A percentile compares a stretch with the other conserved stretches of the same genome.
Conservation (phyloP, 2,113 vertebrate genomes). For the Psilopogon haemacephalus region DNA sequence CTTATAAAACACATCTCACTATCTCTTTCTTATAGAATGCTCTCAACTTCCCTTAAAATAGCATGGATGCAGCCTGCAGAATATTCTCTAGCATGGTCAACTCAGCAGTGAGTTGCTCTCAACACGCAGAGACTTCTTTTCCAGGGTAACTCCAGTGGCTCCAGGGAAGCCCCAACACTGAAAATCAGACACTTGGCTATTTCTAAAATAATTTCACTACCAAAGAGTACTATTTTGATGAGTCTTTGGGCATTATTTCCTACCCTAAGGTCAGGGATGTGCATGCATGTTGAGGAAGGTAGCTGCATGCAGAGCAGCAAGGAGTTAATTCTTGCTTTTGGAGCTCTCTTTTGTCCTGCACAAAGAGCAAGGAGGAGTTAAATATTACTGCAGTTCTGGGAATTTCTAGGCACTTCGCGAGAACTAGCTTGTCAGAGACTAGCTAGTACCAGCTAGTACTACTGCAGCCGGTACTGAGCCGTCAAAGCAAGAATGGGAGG, state of each 20-base stretch:
- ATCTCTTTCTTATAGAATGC: not conserved
- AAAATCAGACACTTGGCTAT: not conserved
- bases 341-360: not conserved
- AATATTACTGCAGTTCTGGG: not conserved
- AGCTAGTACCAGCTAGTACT: conserved; percentile 43
- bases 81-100: not conserved
- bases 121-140: not conserved
- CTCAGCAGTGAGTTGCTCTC: not conserved
- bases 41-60: not conserved
- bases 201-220: not conserved
- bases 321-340: not conserved
- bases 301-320: not conserved
- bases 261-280: not conserved
- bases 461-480: conserved; percentile 21
- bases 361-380: not conserved
- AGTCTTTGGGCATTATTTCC: not conserved
- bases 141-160: not conserved
- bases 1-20: not conserved
- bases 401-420: not conserved
- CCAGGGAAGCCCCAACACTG: not conserved
- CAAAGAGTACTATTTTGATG: not conserved
- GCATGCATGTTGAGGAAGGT: not conserved
- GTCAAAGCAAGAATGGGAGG: conserved; percentile 49
- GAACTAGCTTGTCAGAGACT: conserved; percentile 9
- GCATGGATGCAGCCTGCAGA: not conserved